Base-by-base conservation (phyloP, 2,888 invertebrate species). In the Drosophila villosipedis region DNA sequence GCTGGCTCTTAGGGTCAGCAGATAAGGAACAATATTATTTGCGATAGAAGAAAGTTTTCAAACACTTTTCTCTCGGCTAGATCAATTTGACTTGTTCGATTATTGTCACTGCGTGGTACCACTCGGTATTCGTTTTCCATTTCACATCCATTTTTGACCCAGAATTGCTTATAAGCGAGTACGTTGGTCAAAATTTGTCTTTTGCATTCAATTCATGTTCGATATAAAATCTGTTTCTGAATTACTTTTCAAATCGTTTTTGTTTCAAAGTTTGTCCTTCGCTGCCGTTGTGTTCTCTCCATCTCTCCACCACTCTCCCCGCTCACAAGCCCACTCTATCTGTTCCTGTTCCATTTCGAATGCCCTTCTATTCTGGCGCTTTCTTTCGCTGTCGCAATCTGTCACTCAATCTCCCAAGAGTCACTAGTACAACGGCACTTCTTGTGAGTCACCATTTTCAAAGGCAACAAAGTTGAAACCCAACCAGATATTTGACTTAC, bases 161-260 rank as follows among this genome's bases (percentile, higher is more conserved):
- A 25, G 43, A 70, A 28, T 41, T 22, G 50, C 12, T 70, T 50
- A n/a, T 41, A 16, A 33, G 28, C 30, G 33, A 68, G 28, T 43
- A 52, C 35, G 30, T 39, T 39, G 37, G 47, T 68, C 54, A 54
- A 55, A 19, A 35, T 58, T 22, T 69, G 47, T 72, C 28, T 60
- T n/a, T 37, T 57, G 55, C 68, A 74, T 73, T 67, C 75, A 73
- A 85, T 84, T 74, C 74, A 61, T 85, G 83, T 88, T 88, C 86
- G 72, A 85, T 90, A 79, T 70, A 68, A 68, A 88, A 88, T 85
- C 74, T 73, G 73, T 83, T 83, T 85, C 70, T 58, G 86, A 83
- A 84, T 89, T 76, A 89, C 89, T 84, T 84, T 84, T 83, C 73
- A 84, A 84, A 84, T 90, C 84, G 84, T 85, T 84, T 84, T 84